A percentile compares a stretch with the other conserved stretches of the same genome.
Evolutionary conservation across 37 sponge, comb jelly and placozoan genomes (phyloP).

Genomic region (Agelas oroides): DNA sequence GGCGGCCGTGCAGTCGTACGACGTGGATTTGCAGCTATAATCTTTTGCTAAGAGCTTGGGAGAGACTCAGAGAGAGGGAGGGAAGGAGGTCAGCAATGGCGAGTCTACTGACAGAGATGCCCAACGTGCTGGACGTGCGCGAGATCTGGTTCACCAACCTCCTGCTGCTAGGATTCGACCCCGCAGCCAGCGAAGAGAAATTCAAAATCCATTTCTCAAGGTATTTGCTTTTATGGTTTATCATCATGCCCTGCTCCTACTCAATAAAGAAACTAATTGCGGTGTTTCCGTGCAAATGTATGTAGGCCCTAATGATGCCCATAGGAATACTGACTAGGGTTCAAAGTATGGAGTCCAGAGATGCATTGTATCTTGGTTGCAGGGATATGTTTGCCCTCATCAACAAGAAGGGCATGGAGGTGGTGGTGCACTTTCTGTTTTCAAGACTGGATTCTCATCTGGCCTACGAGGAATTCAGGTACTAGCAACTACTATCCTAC

Average conservation of each 20-base stretch:
- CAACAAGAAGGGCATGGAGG: constrained; percentile 89
- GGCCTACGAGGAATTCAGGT: constrained; percentile 80
- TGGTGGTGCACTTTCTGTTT: constrained; percentile 81
- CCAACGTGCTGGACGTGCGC: constrained; percentile 36
- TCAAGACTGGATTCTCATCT: constrained; percentile 55
- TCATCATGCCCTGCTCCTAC: neutral
- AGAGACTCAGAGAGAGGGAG: no score
- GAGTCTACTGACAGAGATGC: constrained; percentile 6
- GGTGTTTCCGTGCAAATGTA: no score
- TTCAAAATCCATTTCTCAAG: constrained; percentile 55
- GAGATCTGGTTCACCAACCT: constrained; percentile 79
- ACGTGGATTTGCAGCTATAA: no score
- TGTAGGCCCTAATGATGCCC: no score
- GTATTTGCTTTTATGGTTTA: no score
- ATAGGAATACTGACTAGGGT: no score
- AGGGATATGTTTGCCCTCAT: constrained; percentile 89
- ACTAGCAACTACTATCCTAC: no score
- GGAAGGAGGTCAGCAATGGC: constrained; percentile 1
- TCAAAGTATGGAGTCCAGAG: no score
- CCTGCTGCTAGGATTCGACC: constrained; percentile 82
- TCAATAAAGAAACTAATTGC: no score
- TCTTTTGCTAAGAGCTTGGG: no score
- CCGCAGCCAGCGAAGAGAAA: constrained; percentile 51
- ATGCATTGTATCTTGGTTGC: neutral
- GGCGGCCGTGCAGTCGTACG: no score